Base-by-base conservation (phyloP, 2,797 vertebrate species). In the Leucoraja ocellata region DNA sequence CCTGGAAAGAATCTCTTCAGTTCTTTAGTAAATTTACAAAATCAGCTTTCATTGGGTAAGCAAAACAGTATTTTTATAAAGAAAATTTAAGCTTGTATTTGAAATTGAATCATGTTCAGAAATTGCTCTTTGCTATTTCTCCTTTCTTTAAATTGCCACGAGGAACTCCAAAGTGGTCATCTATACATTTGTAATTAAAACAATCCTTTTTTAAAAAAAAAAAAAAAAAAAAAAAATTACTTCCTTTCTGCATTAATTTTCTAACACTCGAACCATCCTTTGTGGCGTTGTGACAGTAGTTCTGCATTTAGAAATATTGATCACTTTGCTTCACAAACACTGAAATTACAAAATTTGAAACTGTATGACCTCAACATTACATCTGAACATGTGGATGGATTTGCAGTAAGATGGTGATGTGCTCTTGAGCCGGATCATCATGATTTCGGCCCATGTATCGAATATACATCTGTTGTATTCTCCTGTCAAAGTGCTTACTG, bases 1-100 rank as follows among this genome's bases (percentile, higher is more conserved):
- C 98, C 98, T 0, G 97, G 98, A 96, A 99, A 99, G 96, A 97
- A 94, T 95, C 97, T 99, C 13, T 94, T 98, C 16, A 97, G 96
- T 96, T 96, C 96, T 18, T 96, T 99, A 94, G 97, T 95, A 96
- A 98, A 97, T 95, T 95, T 99, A 94, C 96, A 98, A 95, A 97
- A 97, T 91, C 98, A 98, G 94, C 96, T 99, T 93, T 96, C 95
- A 95, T 96, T 96, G 93, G 97, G 98, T 99, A 96, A 68, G n/a
- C 63, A 14, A 36, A 36, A 13, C 6, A 63, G 18, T 88, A 88
- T 32, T 88, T 65, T 65, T 25, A 58, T 68, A 9, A 18, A 88
- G 16, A 88, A 68, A 21, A 68, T 63, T 4, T 21, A 8, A 68
- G 1, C 0, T 88, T 58, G 32, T 6, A 36, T 68, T 16, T 6